A percentile compares a stretch with the other conserved stretches of the same genome.
phyloP scores from a whole-genome alignment of 2,888 invertebrate genomes.

The Nineta flava region DNA sequence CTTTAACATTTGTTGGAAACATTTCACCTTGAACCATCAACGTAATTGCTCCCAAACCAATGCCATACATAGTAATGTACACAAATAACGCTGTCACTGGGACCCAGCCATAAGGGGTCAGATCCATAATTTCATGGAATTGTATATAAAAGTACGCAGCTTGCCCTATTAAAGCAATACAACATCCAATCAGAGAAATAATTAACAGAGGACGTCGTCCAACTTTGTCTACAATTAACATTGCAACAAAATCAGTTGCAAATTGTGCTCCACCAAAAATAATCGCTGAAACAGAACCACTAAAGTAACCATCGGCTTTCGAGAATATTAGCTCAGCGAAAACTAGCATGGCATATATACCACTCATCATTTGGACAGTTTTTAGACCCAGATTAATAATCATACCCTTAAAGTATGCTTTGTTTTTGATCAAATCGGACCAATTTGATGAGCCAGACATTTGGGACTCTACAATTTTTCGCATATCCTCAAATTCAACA shows the following conservation, averaged over 20 bases:
- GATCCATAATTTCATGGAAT: constrained; percentile 13
- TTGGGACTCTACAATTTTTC: constrained; percentile 26
- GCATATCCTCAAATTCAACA: constrained; percentile 27
- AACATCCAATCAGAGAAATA: constrained; percentile 20
- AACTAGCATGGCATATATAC: constrained; percentile 23
- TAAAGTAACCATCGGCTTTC: constrained; percentile 18
- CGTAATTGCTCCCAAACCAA: constrained; percentile 25
- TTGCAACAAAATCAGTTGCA: constrained; percentile 13
- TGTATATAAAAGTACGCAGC: constrained; percentile 19
- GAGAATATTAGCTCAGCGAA: constrained; percentile 25
- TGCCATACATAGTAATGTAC: constrained; percentile 4
- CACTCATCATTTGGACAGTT: constrained; percentile 23
- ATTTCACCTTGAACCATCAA: constrained; percentile 28
- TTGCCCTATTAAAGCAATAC: constrained; percentile 17
- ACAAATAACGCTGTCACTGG: constrained; percentile 4
- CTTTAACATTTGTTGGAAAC: constrained; percentile 28
- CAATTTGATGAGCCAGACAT: constrained; percentile 33
- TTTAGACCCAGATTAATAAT: constrained; percentile 30
- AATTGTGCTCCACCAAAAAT: constrained; percentile 22
- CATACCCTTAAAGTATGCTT: constrained; percentile 43
- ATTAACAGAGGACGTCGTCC: constrained; percentile 23
- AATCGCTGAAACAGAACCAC: constrained; percentile 21
- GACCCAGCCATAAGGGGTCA: constrained; percentile 17
- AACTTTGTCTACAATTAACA: constrained; percentile 21
- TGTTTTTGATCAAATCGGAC: constrained; percentile 35